Percentiles rank a stretch among this genome's conserved stretches.
Conservation (phyloP, 2,888 invertebrate species). For the Phaonia tiefii region DNA sequence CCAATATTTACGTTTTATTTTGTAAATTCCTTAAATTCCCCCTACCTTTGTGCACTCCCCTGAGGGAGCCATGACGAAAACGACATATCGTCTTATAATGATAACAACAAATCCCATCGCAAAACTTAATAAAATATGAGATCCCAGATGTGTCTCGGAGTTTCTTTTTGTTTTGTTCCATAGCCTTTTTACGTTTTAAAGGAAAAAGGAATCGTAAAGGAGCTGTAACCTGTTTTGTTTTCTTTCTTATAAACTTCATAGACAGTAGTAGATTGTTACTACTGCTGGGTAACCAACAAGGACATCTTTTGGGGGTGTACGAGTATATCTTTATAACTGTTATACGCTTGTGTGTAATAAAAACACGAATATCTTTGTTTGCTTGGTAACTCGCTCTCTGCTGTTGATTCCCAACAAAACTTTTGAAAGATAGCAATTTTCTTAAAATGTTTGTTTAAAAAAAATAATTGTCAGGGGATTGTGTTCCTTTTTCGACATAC, state of each 20-base stretch:
- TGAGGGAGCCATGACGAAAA: neutral
- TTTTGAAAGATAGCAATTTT: conserved; percentile 51
- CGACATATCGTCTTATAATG: conserved; percentile 23
- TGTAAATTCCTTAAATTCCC: neutral
- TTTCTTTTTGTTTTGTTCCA: conserved; percentile 33
- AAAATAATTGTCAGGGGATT: conserved; percentile 56
- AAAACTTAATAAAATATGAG: conserved; percentile 65
- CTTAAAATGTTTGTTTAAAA: conserved; percentile 39
- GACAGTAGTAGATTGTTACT: no score
- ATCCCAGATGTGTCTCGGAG: conserved; percentile 52
- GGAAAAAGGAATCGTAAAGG: conserved; percentile 36
- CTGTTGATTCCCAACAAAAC: neutral
- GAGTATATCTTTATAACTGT: conserved; percentile 51
- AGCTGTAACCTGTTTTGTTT: no score
- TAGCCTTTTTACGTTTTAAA: neutral
- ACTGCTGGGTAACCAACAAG: no score
- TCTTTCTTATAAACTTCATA: no score
- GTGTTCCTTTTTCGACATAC: conserved; percentile 16
- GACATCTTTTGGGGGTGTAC: neutral
- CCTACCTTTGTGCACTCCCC: no score
- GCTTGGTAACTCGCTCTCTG: conserved; percentile 22
- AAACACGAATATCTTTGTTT: no score
- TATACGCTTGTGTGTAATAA: conserved; percentile 13
- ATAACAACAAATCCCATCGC: conserved; percentile 62
- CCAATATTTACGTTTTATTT: conserved; percentile 65